Evolutionary conservation across 2,797 vertebrate genomes (phyloP).

Genomic region (Leontopithecus rosalia): DNA sequence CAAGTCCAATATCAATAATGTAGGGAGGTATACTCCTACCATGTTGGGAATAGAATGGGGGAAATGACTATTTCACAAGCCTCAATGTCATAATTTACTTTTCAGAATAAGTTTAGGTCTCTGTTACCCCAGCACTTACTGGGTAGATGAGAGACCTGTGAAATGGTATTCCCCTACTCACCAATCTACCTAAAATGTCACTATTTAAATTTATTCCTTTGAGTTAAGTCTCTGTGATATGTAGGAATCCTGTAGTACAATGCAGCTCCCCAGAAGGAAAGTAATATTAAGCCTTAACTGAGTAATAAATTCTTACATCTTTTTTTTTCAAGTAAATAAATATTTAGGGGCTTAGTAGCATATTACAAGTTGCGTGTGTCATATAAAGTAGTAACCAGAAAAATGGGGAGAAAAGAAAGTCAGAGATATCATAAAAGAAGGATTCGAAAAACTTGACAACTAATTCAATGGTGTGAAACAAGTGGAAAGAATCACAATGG

Average conservation of each 20-base stretch:
- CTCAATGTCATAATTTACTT: neutral
- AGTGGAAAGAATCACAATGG: neutral
- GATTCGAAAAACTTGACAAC: neutral
- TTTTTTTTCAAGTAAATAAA: neutral
- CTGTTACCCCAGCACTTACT: neutral
- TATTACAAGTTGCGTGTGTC: neutral
- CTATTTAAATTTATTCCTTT: neutral
- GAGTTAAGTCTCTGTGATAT: neutral
- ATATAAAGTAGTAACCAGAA: neutral
- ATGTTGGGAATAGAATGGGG: neutral
- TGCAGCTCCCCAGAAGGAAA: neutral
- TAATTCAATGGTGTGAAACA: neutral
- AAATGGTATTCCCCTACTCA: neutral
- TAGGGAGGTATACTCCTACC: neutral
- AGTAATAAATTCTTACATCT: neutral
- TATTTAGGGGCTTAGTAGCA: neutral
- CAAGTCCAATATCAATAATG: neutral
- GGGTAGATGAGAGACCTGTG: neutral
- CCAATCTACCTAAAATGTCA: neutral
- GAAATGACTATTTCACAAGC: neutral
- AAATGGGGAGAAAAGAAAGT: neutral
- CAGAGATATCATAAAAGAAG: neutral
- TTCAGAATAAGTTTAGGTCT: neutral
- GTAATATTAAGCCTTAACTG: neutral
- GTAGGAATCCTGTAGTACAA: neutral